Base-by-base conservation (phyloP, 2,797 vertebrate genomes). In the Nyctibius grandis region DNA sequence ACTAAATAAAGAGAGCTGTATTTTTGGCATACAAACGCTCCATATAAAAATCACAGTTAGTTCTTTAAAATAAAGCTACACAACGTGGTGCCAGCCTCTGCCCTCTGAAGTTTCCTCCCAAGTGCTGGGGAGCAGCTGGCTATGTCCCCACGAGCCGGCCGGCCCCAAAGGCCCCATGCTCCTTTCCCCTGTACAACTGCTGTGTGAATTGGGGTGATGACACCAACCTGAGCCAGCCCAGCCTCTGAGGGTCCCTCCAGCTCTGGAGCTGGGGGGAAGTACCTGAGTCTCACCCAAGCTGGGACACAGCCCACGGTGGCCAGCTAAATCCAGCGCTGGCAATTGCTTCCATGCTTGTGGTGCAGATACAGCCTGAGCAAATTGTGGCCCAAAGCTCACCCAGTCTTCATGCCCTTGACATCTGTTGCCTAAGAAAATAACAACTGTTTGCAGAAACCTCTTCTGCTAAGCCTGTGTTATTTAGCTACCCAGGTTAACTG, bases 1-100 rank as follows among this genome's bases (percentile, higher is more conserved):
- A 89, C 89, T 92, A 96, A 96, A 95, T 92, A 95, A 85, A 96
- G 86, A 89, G 90, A 89, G 65, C 73, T 78, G 88, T 78, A 82
- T 93, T 92, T 95, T 42, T 96, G 93, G 89, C 87, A 86, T 26
- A 19, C 31, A 47, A 96, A 79, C 0, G 1, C 67, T 91, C 85
- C 89, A 47, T 53, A 86, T 91, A 95, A 95, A 96, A 95, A 89
- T 91, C 91, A 53, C 90, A 83, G 86, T 76, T 94, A 91, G 84
- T 21, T 91, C 86, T 94, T 92, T 91, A 91, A 83, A 92, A 72
- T 60, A 21, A 94, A 92, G 92, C 82, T 79, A 70, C 25, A 74
- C 67, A 54, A 60, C 0, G 5, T 2, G 1, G 33, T 91, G 74
- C 86, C 74, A 96, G 68, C 44, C 15, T 67, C 44, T 93, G 74